Evolutionary conservation across 1,140 invertebrate genomes (phyloP), one percentile per base, ranked within the genome.

Genomic region (Drosophila funebris): DNA sequence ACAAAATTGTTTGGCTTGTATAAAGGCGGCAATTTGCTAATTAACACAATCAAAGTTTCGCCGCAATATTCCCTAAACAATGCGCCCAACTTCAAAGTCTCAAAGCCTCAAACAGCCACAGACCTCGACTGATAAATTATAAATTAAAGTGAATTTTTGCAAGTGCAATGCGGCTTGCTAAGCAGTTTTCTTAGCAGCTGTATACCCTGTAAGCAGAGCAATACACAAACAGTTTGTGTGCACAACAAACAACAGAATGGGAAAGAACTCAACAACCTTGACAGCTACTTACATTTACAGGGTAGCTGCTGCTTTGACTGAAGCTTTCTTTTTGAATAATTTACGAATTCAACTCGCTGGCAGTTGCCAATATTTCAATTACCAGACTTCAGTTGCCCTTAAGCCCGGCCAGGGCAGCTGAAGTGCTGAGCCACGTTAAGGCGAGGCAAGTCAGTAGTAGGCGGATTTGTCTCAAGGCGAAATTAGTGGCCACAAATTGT

Each of bases 401-500:
- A 53, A 57, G 39, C 22, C 52, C 7, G 27, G 44, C 5, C 22
- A 13, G 18, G 27, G 16, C 29, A 33, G 18, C 29, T 33, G 2
- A 43, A 29, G 13, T 7, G 43, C 4, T 22, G 67, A 50, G 46
- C 16, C 13, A 50, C 29, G 20, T 46, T 5, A n/a, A 31, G 43
- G 7, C 20, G 13, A 61, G 16, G 14, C 43, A 46, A 58, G 56
- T 46, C 13, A 61, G 53, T n/a, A 70, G 82, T 85, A 76, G 78
- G 78, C 83, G 83, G 62, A 72, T 66, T 73, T 85, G 83, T 78
- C 82, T 88, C 67, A 48, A 69, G 83, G 78, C 82, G 44, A 88
- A 87, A 87, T 87, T 87, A 87, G 82, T 87, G 82, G 83, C 83
- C 83, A 78, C 83, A 78, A 63, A 82, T 76, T 87, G 83, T 44